Conservation (phyloP, 2,888 invertebrate species). For the Sarcophaga caerulescens region DNA sequence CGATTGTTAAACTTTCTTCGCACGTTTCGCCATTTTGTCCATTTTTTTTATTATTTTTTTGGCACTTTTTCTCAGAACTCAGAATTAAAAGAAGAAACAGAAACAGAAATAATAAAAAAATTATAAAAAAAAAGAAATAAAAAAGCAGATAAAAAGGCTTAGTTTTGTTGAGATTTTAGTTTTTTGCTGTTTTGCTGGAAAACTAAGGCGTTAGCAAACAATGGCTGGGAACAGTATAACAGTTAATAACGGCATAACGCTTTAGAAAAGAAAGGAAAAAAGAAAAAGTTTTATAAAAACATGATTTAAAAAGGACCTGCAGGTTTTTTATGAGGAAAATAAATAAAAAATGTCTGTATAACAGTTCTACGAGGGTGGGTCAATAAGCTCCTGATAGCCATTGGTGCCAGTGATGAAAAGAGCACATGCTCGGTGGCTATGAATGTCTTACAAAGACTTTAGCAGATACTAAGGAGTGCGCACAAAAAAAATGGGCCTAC, state of each 20-base stretch:
- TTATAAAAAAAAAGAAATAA: not conserved
- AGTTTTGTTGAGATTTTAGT: conserved; percentile 3
- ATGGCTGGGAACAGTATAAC: not conserved
- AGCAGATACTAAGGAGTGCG: too few species aligned
- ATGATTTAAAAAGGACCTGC: too few species aligned
- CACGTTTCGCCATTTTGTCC: conserved; percentile 67
- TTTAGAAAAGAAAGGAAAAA: not conserved
- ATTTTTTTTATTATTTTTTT: conserved; percentile 43
- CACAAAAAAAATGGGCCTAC: too few species aligned
- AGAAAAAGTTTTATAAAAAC: not conserved
- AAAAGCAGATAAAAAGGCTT: conserved; percentile 35
- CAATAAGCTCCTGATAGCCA: too few species aligned
- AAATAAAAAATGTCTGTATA: too few species aligned
- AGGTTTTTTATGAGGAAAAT: too few species aligned
- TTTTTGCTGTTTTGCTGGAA: not conserved
- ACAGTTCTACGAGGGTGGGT: too few species aligned
- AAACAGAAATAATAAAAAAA: not conserved
- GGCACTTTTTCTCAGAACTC: conserved; percentile 55
- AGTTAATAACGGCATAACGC: not conserved
- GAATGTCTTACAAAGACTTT: too few species aligned
- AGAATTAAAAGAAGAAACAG: not conserved
- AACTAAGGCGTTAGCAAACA: not conserved
- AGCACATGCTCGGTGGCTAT: too few species aligned
- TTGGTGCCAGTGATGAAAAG: too few species aligned
- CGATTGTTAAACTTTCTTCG: conserved; percentile 64